A percentile compares a stretch with the other conserved stretches of the same genome.
phyloP scores from a whole-genome alignment of 1,140 invertebrate genomes.

The Diorhabda carinulata region DNA sequence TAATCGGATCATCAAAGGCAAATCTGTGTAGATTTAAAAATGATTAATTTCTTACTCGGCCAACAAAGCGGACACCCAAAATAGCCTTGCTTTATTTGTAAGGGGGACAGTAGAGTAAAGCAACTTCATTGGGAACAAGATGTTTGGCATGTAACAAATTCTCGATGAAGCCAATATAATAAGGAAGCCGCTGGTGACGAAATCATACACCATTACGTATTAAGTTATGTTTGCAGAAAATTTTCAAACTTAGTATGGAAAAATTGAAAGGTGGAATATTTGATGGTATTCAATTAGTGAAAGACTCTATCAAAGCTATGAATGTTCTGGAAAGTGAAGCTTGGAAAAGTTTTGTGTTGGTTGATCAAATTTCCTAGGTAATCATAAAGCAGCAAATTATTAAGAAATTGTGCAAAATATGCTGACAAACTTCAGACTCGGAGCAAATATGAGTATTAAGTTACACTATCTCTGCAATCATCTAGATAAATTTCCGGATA shows the following conservation, averaged over 20 bases:
- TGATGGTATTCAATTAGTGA: slow-evolving; percentile 13
- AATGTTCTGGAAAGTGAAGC: too few relatives aligned
- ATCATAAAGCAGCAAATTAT: slow-evolving; percentile 16
- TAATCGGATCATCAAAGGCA: slow-evolving; percentile 38
- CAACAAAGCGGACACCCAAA: not conserved
- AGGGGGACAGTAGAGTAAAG: slow-evolving; percentile 39
- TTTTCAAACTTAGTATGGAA: too few relatives aligned
- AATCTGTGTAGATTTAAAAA: too few relatives aligned
- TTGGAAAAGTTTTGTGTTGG: slow-evolving; percentile 9
- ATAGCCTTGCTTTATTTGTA: slow-evolving; percentile 30
- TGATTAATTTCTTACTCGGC: too few relatives aligned
- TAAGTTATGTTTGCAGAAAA: slow-evolving; percentile 31
- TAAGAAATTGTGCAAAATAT: slow-evolving; percentile 6
- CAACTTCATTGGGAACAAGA: slow-evolving; percentile 27
- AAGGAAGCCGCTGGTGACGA: slow-evolving; percentile 26
- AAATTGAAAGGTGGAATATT: too few relatives aligned
- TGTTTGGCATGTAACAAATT: slow-evolving; percentile 30
- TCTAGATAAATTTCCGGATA: slow-evolving; percentile 11
- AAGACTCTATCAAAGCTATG: slow-evolving; percentile 27
- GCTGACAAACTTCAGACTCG: not conserved
- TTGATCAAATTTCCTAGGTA: slow-evolving; percentile 17
- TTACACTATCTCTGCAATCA: slow-evolving; percentile 15
- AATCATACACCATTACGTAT: slow-evolving; percentile 44
- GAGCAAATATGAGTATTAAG: slow-evolving; percentile 13
- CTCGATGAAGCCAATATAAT: slow-evolving; percentile 18